Evolutionary conservation across 2,797 vertebrate species (phyloP).

Genomic region (Mycteria americana): DNA sequence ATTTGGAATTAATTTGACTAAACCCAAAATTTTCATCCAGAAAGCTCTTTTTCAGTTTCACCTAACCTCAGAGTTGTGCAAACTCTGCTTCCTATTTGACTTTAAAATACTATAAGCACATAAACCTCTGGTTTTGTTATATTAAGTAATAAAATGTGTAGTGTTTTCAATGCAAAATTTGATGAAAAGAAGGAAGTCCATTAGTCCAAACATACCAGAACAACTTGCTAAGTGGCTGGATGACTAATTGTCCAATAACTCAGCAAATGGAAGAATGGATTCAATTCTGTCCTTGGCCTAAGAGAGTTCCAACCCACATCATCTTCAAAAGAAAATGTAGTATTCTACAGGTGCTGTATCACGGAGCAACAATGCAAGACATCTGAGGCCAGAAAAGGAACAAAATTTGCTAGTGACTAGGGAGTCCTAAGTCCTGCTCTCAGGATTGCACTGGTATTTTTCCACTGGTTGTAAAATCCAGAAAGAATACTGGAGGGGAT

Average conservation of each 20-base stretch:
- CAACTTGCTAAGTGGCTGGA: background rate
- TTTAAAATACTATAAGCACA: background rate
- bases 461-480: background rate
- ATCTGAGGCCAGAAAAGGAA: background rate
- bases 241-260: background rate
- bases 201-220: background rate
- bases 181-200: background rate
- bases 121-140: background rate
- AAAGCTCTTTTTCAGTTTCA: background rate
- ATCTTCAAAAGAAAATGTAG: background rate
- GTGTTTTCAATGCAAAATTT: background rate
- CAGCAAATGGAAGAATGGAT: background rate
- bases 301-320: background rate
- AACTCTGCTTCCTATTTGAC: background rate
- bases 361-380: background rate
- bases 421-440: background rate
- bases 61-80: background rate
- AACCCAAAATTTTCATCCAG: background rate
- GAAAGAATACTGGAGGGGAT: background rate
- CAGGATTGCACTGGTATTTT: background rate
- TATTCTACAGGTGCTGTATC: background rate
- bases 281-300: background rate
- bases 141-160: background rate
- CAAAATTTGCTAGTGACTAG: background rate
- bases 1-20: background rate